Percentiles rank a stretch among this genome's conserved stretches.
phyloP scores from a whole-genome alignment of 2,888 invertebrate genomes.

The Nymphalis c-album region DNA sequence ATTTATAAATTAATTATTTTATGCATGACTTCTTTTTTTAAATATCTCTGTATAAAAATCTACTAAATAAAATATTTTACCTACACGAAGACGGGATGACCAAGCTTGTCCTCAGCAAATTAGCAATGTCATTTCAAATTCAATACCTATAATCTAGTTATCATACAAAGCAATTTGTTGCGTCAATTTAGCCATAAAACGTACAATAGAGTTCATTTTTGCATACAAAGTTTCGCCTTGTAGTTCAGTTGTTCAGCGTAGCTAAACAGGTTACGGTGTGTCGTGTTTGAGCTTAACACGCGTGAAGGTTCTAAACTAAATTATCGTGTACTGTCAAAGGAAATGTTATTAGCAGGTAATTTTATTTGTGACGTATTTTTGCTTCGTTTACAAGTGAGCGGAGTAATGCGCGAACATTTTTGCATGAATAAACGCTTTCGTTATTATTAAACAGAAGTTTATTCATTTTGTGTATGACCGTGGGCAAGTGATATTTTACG shows the following conservation, averaged over 20 bases:
- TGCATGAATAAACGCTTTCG: no score
- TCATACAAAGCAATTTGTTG: neutral
- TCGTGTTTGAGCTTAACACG: constrained; percentile 23
- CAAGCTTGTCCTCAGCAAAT: neutral
- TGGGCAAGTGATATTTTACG: no score
- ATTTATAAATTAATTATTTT: no score
- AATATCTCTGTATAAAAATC: neutral
- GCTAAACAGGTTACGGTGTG: constrained; percentile 19
- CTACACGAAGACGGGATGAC: neutral
- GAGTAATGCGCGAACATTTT: neutral
- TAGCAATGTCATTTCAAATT: neutral
- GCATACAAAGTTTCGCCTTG: neutral
- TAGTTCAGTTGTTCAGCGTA: constrained; percentile 6
- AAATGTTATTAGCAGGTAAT: neutral
- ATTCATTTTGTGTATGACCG: no score
- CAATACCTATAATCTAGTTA: constrained; percentile 1
- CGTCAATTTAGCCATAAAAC: neutral
- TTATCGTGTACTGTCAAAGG: constrained; percentile 16
- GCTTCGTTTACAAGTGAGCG: neutral
- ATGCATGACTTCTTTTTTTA: neutral
- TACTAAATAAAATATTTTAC: no score
- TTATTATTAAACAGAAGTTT: no score
- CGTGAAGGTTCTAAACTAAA: constrained; percentile 28
- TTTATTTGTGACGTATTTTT: neutral
- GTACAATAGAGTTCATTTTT: neutral